Evolutionary conservation across 2,888 invertebrate genomes (phyloP), one percentile per base, ranked within the genome.

Genomic region (Drosophila yooni): DNA sequence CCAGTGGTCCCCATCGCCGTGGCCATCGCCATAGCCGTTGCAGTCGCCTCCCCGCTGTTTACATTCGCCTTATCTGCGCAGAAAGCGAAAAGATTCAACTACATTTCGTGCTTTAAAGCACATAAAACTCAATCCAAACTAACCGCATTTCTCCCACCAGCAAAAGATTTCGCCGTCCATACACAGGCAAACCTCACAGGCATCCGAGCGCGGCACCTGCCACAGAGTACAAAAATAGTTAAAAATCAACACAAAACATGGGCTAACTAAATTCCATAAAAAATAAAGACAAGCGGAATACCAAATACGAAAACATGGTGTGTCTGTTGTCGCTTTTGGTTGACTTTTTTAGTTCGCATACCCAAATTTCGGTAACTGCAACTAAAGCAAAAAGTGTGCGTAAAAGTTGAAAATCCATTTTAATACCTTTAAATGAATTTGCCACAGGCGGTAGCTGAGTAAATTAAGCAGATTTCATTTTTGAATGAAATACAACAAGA

Each of bases 91-190:
- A 79, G 64, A 79, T 82, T 79, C 58, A 62, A 70, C 66, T 76
- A 67, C 75, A 84, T 64, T 62, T 50, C 46, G 48, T 71, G 58
- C 43, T 56, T 64, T 65, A 69, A 58, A 53, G 57, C 70, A 74
- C 71, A 72, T 57, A 72, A 74, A 70, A 70, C 73, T 76, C 78
- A 66, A 65, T 71, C 69, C 67, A 65, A 79, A 91, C 92, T 92
- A 91, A 93, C 94, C 94, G 89, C 95, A 95, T 89, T 94, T 94
- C 90, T 95, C 95, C 95, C 95, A 95, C 95, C 95, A 95, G 91
- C 95, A 95, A 89, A 95, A 95, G 93, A 95, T 94, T 89, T 95
- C 95, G 10, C 95, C 95, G 82, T 95, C 95, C 83, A 95, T 93
- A 89, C 95, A 95, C 51, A 95, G 92, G 88, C 95, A 95, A 80